Percentiles rank a stretch among this genome's conserved stretches.
These are phyloP conservation scores for Balaeniceps rex DNA, from an alignment of 2,113 vertebrate genomes.

Conservation along the genomic window DNA sequence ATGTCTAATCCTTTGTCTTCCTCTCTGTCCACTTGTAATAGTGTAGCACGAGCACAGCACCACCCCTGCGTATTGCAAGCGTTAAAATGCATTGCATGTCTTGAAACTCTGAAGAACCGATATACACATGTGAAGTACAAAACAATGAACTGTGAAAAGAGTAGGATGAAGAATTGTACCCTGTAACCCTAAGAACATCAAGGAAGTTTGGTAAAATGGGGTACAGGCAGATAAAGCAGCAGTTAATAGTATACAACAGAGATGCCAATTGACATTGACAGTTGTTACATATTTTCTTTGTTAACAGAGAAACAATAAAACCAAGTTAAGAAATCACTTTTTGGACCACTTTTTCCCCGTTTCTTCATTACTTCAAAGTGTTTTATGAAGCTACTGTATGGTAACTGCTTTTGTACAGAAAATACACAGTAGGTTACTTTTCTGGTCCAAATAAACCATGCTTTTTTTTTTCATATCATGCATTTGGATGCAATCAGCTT, in stretches of 20 bases:
- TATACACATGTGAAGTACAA: neutral
- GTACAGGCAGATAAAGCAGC: constrained; percentile 37
- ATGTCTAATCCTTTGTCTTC: neutral
- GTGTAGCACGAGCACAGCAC: neutral
- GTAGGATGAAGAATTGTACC: neutral
- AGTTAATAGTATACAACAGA: neutral
- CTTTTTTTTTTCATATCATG: constrained; percentile 55
- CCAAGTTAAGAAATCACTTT: neutral
- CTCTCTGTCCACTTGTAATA: neutral
- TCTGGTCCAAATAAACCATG: constrained; percentile 53
- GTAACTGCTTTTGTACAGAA: neutral
- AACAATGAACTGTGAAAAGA: neutral
- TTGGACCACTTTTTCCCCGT: neutral
- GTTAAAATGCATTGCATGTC: neutral
- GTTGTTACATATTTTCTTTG: neutral
- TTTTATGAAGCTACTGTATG: neutral
- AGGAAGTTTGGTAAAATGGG: neutral
- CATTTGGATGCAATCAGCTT: constrained; percentile 48
- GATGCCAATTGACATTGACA: neutral
- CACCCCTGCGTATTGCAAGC: neutral
- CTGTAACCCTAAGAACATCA: neutral
- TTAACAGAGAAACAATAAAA: neutral
- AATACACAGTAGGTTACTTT: neutral
- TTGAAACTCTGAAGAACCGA: neutral
- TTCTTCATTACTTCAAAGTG: neutral